Evolutionary conservation across 2,113 vertebrate species (phyloP), one percentile per base, ranked within the genome.

Genomic region (Antechinus flavipes): DNA sequence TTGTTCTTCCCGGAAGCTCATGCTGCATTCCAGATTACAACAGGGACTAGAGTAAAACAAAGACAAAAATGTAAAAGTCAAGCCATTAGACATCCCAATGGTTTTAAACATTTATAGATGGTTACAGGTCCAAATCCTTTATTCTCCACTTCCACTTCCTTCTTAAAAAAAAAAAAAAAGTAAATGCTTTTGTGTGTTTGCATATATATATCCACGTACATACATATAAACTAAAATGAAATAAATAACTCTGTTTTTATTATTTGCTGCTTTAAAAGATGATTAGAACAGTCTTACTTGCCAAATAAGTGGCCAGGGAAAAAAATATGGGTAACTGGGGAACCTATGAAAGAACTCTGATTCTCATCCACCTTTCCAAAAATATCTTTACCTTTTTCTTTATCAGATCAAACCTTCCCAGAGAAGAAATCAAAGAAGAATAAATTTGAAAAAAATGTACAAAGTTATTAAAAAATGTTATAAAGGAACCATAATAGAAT

Each of bases 1-100:
- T 49, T 97, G 95, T 98, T 98, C 98, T 99, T 99, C 99, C 99
- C 49, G 98, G 99, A 99, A 99, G 98, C 98, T 97, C 58, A 0
- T 93, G 97, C 97, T 97, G 98, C 98, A 99, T 99, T 99, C 98
- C 98, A 98, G 97, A 99, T 99, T 99, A 98, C 98, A 98, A 98
- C 97, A 98, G 98, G 98, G 98, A 99, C 97, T 97, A 95, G 76
- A 50, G 35, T 95, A 96, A 93, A 98, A 98, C 97, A 98, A 98
- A 98, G 97, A 95, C 91, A 91, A 98, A 97, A 98, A 98, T 98
- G 98, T 96, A 98, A 98, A 98, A 98, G 98, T 98, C 98, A 99
- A 97, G 96, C 97, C 97, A 97, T 91, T 97, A 98, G 97, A 98
- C 98, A 98, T 97, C 98, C 97, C 96, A 98, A 99, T 97, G 98